Base-by-base conservation (phyloP, 92 coral and sea anemone species). In the Zoanthus gigantus region DNA sequence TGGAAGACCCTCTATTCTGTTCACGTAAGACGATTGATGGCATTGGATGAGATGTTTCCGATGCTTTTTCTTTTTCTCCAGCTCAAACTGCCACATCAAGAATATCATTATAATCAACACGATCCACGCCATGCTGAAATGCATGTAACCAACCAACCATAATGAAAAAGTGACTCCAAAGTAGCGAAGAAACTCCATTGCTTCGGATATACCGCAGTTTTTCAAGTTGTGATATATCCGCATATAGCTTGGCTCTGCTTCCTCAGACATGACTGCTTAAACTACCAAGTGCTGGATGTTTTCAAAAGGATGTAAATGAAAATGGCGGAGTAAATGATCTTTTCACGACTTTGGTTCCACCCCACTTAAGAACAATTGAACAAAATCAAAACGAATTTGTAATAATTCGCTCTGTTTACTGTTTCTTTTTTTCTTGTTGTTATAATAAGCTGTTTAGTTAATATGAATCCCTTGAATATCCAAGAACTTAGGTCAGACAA, bases 81-180 rank as follows among this genome's bases (percentile, higher is more conserved):
- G 91, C 31, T 96, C 95, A 85, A 86, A 93, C 74, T 96, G 94
- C 99, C 99, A 96, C 89, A 96, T 88, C 16, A 95, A 98, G 31
- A 95, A 95, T 71, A 96, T 83, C 91, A 96, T 86, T 5, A 95
- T 79, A n/a, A 95, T 94, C 98, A 96, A 91, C 61, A 96, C 95
- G 1, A 96, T 96, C 99, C 99, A 96, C 7, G 99, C 99, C 77
- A 96, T 87, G 84, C 99, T 96, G 87, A 96, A 95, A 53, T 96
- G 98, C 88, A 92, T 90, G 54, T 93, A 90, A 58, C 99, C 99
- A 71, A 96, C 99, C 45, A 96, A 89, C 98, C 98, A 96, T 5
- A 96, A 88, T 0, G 95, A 91, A 9, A 96, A 71, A 54, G 99
- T 90, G 50, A 96, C 94, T 9, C 74, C 96, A 8, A 96, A 91